A percentile compares a stretch with the other conserved stretches of the same genome.
These are phyloP conservation scores for Tragelaphus buxtoni DNA, from an alignment of 2,113 vertebrate species.

Conservation along the genomic window DNA sequence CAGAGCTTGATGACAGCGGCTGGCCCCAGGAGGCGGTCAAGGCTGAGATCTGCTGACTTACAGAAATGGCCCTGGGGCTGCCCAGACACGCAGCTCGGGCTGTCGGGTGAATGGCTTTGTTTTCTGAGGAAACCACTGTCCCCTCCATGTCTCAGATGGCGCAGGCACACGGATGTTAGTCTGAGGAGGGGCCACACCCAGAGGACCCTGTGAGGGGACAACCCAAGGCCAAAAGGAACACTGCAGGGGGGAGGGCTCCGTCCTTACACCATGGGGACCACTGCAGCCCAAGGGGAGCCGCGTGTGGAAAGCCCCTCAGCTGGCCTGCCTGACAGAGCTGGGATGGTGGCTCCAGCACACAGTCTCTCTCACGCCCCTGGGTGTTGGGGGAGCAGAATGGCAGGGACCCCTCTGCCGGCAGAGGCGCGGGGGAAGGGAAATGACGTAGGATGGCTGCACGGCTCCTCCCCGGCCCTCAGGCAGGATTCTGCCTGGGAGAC, in stretches of 20 bases:
- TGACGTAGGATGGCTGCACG: background rate
- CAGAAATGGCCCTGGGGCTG: background rate
- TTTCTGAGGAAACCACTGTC: background rate
- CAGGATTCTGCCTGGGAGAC: background rate
- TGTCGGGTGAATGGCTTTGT: slow-evolving; percentile 51
- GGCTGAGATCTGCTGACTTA: background rate
- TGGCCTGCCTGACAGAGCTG: background rate
- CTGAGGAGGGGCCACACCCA: background rate
- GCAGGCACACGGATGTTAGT: rapidly evolving
- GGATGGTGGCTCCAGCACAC: background rate
- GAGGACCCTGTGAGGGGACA: background rate
- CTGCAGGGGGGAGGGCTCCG: background rate
- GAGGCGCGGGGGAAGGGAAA: background rate
- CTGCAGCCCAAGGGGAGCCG: background rate
- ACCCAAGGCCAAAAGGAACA: background rate
- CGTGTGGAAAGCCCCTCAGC: background rate
- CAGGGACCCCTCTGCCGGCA: background rate
- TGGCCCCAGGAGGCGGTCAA: rapidly evolving
- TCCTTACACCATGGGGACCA: rapidly evolving
- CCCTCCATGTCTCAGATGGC: rapidly evolving
- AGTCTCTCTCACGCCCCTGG: background rate
- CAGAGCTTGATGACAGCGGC: no score
- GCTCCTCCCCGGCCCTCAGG: background rate
- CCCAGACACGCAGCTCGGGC: background rate
- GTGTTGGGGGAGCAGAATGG: background rate